Percentiles rank a stretch among this genome's conserved stretches.
phyloP scores from a whole-genome alignment of 2,113 vertebrate species.

The Podocnemis expansa region DNA sequence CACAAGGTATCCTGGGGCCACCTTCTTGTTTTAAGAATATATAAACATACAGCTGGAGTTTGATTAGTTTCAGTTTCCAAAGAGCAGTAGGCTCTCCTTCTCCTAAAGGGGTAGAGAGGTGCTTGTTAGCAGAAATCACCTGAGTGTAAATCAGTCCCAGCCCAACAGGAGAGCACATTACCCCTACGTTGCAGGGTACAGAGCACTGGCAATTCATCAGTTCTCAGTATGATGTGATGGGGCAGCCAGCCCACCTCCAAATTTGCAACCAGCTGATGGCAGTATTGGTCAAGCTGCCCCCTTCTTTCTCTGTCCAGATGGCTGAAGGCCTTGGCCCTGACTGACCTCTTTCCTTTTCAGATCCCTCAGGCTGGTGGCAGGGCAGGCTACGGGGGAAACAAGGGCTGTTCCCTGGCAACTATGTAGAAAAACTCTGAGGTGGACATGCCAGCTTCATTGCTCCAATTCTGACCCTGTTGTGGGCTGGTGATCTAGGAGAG shows the following conservation, averaged over 20 bases:
- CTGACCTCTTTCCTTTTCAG: constrained; percentile 38
- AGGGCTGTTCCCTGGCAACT: constrained; percentile 87
- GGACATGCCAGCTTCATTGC: background rate
- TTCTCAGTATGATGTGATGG: background rate
- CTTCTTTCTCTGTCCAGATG: background rate
- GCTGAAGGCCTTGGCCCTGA: too few species aligned
- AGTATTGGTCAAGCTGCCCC: background rate
- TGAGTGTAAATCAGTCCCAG: background rate
- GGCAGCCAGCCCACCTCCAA: background rate
- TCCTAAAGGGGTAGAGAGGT: too few species aligned
- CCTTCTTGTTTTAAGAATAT: too few species aligned
- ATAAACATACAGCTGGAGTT: background rate
- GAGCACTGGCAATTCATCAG: background rate
- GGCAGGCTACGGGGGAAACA: constrained; percentile 83
- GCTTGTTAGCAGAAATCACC: too few species aligned
- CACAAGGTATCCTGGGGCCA: background rate
- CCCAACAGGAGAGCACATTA: background rate
- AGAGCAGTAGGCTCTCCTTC: too few species aligned
- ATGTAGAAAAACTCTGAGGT: constrained; percentile 82
- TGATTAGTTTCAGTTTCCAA: background rate
- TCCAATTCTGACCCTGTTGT: background rate
- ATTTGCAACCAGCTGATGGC: background rate
- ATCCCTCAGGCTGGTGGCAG: constrained; percentile 84
- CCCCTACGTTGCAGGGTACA: background rate
- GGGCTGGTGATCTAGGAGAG: background rate